Base-by-base conservation (phyloP, 2,888 invertebrate genomes). In the Eupelmus urozonus region DNA sequence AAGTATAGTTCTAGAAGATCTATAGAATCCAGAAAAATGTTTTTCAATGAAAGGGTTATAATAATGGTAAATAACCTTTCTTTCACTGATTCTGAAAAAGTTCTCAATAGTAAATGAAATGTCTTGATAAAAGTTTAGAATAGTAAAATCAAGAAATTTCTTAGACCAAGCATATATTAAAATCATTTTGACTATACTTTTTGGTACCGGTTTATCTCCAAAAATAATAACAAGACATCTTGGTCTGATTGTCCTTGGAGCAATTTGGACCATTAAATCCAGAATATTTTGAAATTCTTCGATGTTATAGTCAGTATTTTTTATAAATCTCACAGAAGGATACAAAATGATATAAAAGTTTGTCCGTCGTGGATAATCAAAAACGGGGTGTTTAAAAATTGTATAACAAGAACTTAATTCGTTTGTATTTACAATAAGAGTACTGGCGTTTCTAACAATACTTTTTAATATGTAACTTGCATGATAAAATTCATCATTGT, bases 131-230 rank as follows among this genome's bases (percentile, higher is more conserved):
- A 53, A 20, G 13, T 49, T 51, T 7, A 66, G 16, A 18, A 57
- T 45, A 0, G 69, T 57, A 9, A 69, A 69, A 29, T 69, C 69
- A 2, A 69, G n/a, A 27, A 69, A 69, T 20, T 69, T 69, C 9
- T 18, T 40, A 1, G 42, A 45, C 69, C 69, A 69, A 16, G 69
- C 69, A 2, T n/a, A 27, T 9, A 25, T 2, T 13, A 42, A 23
- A 11, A 57, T n/a, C 1, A 55, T 57, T 4, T 69, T 16, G 2
- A 69, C 7, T 2, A 25, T n/a, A 11, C 7, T 25, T 11, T n/a
- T n/a, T 2, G 57, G n/a, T 16, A 69, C n/a, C 0, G 9, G 11
- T 13, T 2, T 40, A 9, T 2, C 25, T 7, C 69, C 69, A 1
- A 69, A 25, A n/a, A 69, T 5, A 9, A 69, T 42, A 1, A 69